These are phyloP conservation scores for Spilogale gracilis DNA, from an alignment of 2,113 vertebrate species.

Conservation along the genomic window DNA sequence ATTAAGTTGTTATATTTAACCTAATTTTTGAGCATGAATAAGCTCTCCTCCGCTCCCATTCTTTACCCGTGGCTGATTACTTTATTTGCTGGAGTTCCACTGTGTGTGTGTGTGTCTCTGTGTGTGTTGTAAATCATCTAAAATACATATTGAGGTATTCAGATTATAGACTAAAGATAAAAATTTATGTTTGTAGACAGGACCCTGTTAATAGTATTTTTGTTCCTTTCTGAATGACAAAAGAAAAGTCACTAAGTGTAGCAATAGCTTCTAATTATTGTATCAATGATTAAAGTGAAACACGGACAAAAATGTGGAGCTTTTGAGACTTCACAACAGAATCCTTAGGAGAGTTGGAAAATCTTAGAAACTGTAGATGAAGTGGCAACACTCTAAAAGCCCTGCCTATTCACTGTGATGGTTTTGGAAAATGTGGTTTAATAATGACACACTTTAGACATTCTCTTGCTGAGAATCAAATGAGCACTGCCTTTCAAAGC, in stretches of 20 bases:
- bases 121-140: background rate
- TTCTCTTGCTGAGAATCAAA: background rate
- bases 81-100: background rate
- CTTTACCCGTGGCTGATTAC: background rate
- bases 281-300: background rate
- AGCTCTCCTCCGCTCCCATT: background rate
- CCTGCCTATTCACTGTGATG: background rate
- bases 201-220: background rate
- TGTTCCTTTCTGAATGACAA: background rate
- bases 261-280: background rate
- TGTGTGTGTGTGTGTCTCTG: background rate
- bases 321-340: background rate
- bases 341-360: background rate
- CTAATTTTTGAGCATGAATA: background rate
- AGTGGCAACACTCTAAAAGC: background rate
- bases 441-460: background rate
- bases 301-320: accelerated
- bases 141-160: background rate
- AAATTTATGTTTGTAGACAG: background rate
- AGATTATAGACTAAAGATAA: background rate
- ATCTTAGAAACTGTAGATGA: background rate
- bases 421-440: background rate
- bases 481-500: background rate
- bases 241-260: background rate
- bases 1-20: background rate